A percentile compares a stretch with the other conserved stretches of the same genome.
phyloP scores from a whole-genome alignment of 2,888 invertebrate genomes.

The Prenolepis imparis region DNA sequence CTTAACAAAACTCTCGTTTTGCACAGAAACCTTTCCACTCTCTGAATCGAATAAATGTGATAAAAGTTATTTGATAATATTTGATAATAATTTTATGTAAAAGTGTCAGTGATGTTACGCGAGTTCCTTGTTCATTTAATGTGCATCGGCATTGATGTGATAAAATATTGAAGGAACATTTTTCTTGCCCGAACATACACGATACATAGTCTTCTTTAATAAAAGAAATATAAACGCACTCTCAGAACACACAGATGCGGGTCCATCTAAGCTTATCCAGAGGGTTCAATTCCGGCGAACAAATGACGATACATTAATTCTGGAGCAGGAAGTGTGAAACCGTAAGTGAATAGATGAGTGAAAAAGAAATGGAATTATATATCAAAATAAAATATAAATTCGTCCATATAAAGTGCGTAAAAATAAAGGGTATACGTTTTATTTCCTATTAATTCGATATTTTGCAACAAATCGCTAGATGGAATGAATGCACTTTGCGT shows the following conservation, averaged over 20 bases:
- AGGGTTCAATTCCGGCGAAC: not conserved
- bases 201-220: not conserved
- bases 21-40: not conserved
- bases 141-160: not conserved
- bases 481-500: not conserved
- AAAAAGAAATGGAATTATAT: not conserved
- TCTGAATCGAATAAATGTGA: not conserved
- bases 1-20: too few species aligned
- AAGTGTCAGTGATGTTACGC: not conserved
- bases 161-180: conserved; percentile 27
- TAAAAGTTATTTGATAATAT: not conserved
- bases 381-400: not conserved
- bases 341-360: not conserved
- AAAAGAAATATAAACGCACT: conserved; percentile 12
- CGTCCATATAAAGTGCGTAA: not conserved
- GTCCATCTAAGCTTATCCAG: not conserved
- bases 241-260: not conserved
- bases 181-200: not conserved
- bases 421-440: too few species aligned
- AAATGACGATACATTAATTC: conserved; percentile 7
- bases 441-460: not conserved
- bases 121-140: not conserved
- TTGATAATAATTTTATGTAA: not conserved
- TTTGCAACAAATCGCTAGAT: not conserved
- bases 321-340: not conserved